These are phyloP conservation scores for Drosophila navojoa DNA, from an alignment of 1,140 invertebrate species.

Conservation along the genomic window DNA sequence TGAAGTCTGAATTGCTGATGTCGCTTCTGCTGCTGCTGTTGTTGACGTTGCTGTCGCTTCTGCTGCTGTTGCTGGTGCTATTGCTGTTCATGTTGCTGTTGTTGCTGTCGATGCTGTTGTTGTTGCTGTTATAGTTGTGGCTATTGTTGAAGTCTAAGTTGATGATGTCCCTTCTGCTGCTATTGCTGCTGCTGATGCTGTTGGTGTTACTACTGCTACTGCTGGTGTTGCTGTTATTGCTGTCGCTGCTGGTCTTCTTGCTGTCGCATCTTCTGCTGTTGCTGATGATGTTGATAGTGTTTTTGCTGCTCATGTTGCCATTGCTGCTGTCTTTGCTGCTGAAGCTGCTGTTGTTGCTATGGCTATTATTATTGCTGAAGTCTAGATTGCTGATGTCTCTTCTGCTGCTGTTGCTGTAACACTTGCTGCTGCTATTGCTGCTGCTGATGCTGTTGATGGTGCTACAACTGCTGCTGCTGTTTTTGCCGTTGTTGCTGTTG, in stretches of 20 bases:
- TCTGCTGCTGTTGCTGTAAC: too few relatives aligned
- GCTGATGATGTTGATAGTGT: too few relatives aligned
- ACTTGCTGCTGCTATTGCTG: too few relatives aligned
- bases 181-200: slow-evolving; percentile 4
- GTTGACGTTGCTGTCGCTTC: slow-evolving; percentile 43
- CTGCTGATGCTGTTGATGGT: slow-evolving; percentile 2
- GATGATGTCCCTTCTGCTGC: slow-evolving; percentile 41
- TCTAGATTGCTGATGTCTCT: too few relatives aligned
- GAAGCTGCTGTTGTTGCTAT: too few relatives aligned
- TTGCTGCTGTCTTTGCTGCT: background rate
- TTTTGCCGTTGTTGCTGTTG: too few relatives aligned
- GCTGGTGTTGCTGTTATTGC: background rate
- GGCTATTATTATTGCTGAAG: too few relatives aligned
- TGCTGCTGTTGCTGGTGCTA: slow-evolving; percentile 31
- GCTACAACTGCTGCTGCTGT: background rate
- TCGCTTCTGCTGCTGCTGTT: slow-evolving; percentile 2
- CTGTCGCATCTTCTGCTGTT: slow-evolving; percentile 28
- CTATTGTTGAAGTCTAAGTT: too few relatives aligned
- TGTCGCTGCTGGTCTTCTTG: slow-evolving; percentile 3
- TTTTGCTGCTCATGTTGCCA: slow-evolving; percentile 32
- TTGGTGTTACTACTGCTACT: background rate
- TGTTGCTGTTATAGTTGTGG: slow-evolving; percentile 56
- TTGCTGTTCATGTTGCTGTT: slow-evolving; percentile 39
- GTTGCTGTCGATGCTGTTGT: slow-evolving; percentile 13
- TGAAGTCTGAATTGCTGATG: slow-evolving; percentile 41